A percentile compares a stretch with the other conserved stretches of the same genome.
These are phyloP conservation scores for Neocrepidodera transversa DNA, from an alignment of 2,888 invertebrate genomes.

Conservation along the genomic window DNA sequence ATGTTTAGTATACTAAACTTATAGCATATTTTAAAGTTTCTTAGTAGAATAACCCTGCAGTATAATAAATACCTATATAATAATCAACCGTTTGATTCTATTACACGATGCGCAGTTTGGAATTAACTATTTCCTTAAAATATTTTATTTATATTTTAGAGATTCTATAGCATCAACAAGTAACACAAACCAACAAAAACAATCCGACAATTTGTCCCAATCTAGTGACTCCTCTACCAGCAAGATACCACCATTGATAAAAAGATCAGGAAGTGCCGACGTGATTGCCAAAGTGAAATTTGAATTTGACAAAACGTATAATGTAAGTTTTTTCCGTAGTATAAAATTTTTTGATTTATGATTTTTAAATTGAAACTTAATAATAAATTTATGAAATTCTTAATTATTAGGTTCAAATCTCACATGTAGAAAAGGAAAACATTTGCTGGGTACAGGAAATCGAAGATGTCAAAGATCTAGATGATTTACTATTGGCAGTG, in stretches of 20 bases:
- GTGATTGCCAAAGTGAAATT: conserved; percentile 16
- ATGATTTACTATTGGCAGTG: conserved; percentile 34
- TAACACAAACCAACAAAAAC: not conserved
- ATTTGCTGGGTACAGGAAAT: conserved; percentile 43
- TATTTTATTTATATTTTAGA: no score
- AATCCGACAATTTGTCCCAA: not conserved
- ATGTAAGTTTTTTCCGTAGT: conserved; percentile 20
- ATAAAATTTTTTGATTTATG: not conserved
- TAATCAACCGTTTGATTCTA: no score
- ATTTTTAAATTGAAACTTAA: not conserved
- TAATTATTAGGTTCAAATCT: not conserved
- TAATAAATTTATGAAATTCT: not conserved
- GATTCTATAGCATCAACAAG: not conserved
- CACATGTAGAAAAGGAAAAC: conserved; percentile 38
- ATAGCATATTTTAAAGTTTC: no score
- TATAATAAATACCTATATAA: no score
- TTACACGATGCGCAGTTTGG: no score
- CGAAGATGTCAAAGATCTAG: conserved; percentile 31
- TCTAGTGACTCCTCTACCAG: conserved; percentile 1
- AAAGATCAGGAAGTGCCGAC: conserved; percentile 7
- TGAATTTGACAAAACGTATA: conserved; percentile 16
- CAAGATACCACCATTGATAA: not conserved
- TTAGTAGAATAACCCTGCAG: no score
- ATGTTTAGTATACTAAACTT: no score
- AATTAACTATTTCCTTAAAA: no score